Percentiles rank a stretch among this genome's conserved stretches.
phyloP scores from a whole-genome alignment of 2,888 invertebrate species.

The Leptodirus hochenwartii region DNA sequence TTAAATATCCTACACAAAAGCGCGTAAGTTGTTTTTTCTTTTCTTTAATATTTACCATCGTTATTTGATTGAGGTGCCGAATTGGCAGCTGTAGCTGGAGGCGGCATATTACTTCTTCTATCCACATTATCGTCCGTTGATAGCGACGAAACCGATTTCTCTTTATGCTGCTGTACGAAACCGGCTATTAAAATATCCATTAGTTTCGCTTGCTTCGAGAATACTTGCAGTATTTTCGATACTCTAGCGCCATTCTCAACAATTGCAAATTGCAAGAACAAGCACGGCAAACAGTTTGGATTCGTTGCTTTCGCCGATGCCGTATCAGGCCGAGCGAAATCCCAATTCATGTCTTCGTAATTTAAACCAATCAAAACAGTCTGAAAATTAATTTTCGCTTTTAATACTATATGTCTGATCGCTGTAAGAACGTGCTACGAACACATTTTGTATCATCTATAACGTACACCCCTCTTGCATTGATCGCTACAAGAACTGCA shows the following conservation, averaged over 20 bases:
- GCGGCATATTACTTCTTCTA: too few species aligned
- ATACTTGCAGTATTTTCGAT: slow-evolving; percentile 62
- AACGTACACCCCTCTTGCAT: slow-evolving; percentile 66
- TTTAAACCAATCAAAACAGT: slow-evolving; percentile 66
- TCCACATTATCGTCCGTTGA: slow-evolving; percentile 26
- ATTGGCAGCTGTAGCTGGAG: too few species aligned
- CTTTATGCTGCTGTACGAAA: slow-evolving; percentile 59
- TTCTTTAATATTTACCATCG: too few species aligned
- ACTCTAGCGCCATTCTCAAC: slow-evolving; percentile 59
- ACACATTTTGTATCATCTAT: slow-evolving; percentile 74
- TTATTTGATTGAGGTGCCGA: too few species aligned
- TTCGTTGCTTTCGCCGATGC: slow-evolving; percentile 70
- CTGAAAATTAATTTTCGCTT: slow-evolving; percentile 31
- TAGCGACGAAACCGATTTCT: slow-evolving; percentile 17
- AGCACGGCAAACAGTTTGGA: slow-evolving; percentile 73
- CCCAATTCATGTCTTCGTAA: slow-evolving; percentile 85
- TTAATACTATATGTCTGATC: not conserved
- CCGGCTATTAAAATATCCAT: slow-evolving; percentile 74
- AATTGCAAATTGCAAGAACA: slow-evolving; percentile 79
- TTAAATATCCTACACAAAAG: too few species aligned
- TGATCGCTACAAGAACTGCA: slow-evolving; percentile 77
- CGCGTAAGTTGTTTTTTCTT: not conserved
- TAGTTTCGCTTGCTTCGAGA: slow-evolving; percentile 60
- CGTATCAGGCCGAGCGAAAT: slow-evolving; percentile 73
- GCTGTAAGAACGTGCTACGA: slow-evolving; percentile 24